Evolutionary conservation across 2,888 invertebrate species (phyloP).

Genomic region (Cyrtodaria siliqua): DNA sequence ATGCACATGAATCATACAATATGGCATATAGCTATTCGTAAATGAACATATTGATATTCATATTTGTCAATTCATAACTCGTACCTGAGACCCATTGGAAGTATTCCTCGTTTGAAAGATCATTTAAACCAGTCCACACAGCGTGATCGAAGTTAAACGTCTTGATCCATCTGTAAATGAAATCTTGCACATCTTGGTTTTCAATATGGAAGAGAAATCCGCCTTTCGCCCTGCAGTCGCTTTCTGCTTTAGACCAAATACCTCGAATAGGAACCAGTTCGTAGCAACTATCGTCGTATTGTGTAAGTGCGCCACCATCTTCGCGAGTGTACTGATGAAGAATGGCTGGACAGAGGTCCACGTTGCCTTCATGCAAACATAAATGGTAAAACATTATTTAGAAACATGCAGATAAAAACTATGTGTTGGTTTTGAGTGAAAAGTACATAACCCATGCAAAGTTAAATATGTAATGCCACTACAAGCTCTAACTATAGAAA

Average conservation of each 20-base stretch:
- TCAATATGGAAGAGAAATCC: conserved; percentile 40
- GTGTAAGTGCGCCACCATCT: conserved; percentile 49
- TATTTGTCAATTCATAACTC: too few species aligned
- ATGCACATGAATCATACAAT: too few species aligned
- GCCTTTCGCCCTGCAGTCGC: conserved; percentile 51
- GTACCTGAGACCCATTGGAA: conserved; percentile 53
- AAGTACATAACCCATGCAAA: too few species aligned
- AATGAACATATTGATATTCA: too few species aligned
- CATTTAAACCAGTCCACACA: conserved; percentile 46
- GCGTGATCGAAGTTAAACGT: conserved; percentile 49
- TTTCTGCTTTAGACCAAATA: conserved; percentile 51
- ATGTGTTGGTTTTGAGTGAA: too few species aligned
- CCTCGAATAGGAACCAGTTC: conserved; percentile 53
- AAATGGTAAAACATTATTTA: too few species aligned
- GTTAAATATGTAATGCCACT: too few species aligned
- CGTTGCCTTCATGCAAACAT: too few species aligned
- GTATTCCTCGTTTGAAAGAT: conserved; percentile 35
- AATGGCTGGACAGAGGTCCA: conserved; percentile 41
- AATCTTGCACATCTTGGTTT: conserved; percentile 16
- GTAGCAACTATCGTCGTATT: conserved; percentile 56
- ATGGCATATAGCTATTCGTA: too few species aligned
- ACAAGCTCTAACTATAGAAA: too few species aligned
- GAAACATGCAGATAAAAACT: too few species aligned
- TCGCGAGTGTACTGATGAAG: conserved; percentile 52
- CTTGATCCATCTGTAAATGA: conserved; percentile 45